Percentiles rank a stretch among this genome's conserved stretches.
phyloP scores from a whole-genome alignment of 2,888 invertebrate species.

The Apamea epomidion region DNA sequence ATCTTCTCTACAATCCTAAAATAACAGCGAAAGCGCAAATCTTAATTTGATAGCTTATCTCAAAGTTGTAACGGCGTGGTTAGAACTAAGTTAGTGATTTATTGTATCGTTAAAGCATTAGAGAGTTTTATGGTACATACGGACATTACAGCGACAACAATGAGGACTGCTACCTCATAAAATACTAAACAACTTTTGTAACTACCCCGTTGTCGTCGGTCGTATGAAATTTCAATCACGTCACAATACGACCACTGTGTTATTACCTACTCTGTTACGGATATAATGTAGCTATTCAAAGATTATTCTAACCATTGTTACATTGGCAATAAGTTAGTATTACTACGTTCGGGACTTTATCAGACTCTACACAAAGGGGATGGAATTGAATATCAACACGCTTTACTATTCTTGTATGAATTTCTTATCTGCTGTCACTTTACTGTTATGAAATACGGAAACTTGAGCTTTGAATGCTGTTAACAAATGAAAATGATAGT shows the following conservation, averaged over 20 bases:
- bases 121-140: conserved; percentile 75
- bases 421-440: conserved; percentile 52
- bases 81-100: conserved; percentile 70
- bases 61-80: conserved; percentile 58
- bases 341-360: conserved; percentile 59
- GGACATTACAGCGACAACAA: conserved; percentile 76
- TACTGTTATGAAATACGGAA: conserved; percentile 16
- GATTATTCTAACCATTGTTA: conserved; percentile 65
- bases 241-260: conserved; percentile 68
- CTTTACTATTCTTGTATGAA: conserved; percentile 58
- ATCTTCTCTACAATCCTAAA: conserved; percentile 25
- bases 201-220: conserved; percentile 71
- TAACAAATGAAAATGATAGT: neutral
- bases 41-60: conserved; percentile 62
- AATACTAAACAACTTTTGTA: conserved; percentile 79
- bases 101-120: conserved; percentile 74
- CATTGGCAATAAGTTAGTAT: conserved; percentile 63
- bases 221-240: conserved; percentile 79
- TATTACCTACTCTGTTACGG: conserved; percentile 65
- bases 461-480: neutral
- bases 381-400: conserved; percentile 63
- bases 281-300: conserved; percentile 62
- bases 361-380: conserved; percentile 56
- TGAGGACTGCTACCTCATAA: conserved; percentile 77
- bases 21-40: conserved; percentile 51